Evolutionary conservation across 2,888 invertebrate genomes (phyloP).

Genomic region (Flabesymbios commensalis): DNA sequence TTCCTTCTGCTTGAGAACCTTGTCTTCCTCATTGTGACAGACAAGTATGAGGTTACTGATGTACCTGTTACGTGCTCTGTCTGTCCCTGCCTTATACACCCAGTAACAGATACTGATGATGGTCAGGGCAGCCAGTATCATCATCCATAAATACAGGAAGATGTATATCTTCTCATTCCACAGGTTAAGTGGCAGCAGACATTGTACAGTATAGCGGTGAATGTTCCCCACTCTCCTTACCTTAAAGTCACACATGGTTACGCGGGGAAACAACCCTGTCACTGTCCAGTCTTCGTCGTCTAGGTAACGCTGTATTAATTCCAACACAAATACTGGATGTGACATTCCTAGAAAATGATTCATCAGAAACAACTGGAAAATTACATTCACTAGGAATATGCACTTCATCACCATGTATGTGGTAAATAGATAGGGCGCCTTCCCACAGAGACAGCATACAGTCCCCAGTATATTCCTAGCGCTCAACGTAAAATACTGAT

Average conservation of each 20-base stretch:
- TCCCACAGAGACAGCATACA: no score
- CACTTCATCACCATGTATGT: conserved; percentile 31
- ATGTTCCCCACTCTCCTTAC: conserved; percentile 43
- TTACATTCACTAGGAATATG: not conserved
- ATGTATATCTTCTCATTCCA: conserved; percentile 22
- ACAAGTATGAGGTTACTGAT: no score
- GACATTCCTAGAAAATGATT: conserved; percentile 57
- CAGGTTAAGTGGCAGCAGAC: conserved; percentile 40
- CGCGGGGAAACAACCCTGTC: conserved; percentile 24
- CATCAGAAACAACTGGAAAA: conserved; percentile 33
- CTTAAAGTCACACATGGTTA: conserved; percentile 26
- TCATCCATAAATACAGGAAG: conserved; percentile 43
- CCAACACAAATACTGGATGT: conserved; percentile 31
- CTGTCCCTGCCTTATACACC: no score
- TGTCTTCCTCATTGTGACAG: no score
- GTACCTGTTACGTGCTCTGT: no score
- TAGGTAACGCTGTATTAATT: not conserved
- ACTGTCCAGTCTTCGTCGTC: conserved; percentile 12
- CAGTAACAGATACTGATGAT: conserved; percentile 48
- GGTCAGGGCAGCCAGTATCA: conserved; percentile 45
- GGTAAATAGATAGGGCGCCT: no score
- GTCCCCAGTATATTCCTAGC: no score
- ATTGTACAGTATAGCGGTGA: conserved; percentile 45
- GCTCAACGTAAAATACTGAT: no score
- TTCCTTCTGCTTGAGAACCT: no score